Evolutionary conservation across 2,888 invertebrate species (phyloP).

Genomic region (Cheilosia vernalis): DNA sequence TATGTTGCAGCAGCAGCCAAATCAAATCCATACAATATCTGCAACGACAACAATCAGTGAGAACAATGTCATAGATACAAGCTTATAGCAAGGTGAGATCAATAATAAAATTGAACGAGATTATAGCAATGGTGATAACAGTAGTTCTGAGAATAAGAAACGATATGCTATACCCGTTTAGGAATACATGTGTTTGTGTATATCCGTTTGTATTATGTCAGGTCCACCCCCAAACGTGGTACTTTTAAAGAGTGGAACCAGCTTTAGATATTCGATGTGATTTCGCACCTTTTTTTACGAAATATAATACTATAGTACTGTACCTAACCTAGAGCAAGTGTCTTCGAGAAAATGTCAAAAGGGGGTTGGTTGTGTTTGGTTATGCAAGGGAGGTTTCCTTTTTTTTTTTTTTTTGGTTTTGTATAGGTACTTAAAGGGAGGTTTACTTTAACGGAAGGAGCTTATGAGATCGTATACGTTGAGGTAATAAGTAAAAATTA

Average conservation of each 20-base stretch:
- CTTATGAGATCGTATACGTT: no score
- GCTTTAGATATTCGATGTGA: constrained; percentile 37
- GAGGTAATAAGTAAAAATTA: no score
- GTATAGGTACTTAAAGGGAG: no score
- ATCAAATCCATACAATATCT: constrained; percentile 69
- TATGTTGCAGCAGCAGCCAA: constrained; percentile 45
- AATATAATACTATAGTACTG: background rate
- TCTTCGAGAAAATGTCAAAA: no score
- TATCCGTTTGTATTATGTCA: background rate
- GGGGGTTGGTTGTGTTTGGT: no score
- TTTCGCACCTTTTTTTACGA: constrained; percentile 20
- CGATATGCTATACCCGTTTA: constrained; percentile 82
- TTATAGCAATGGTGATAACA: constrained; percentile 43
- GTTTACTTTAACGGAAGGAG: no score
- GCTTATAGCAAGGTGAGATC: constrained; percentile 82
- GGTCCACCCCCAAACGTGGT: background rate
- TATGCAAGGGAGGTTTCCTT: no score
- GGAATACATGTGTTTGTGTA: background rate
- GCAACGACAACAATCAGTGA: constrained; percentile 73
- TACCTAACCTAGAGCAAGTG: no score
- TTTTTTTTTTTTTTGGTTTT: no score
- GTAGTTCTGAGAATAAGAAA: constrained; percentile 76
- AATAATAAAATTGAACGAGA: constrained; percentile 68
- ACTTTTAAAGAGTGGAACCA: constrained; percentile 13
- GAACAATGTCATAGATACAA: constrained; percentile 76